These are phyloP conservation scores for Empidonax traillii DNA, from an alignment of 2,113 vertebrate genomes.

Conservation along the genomic window DNA sequence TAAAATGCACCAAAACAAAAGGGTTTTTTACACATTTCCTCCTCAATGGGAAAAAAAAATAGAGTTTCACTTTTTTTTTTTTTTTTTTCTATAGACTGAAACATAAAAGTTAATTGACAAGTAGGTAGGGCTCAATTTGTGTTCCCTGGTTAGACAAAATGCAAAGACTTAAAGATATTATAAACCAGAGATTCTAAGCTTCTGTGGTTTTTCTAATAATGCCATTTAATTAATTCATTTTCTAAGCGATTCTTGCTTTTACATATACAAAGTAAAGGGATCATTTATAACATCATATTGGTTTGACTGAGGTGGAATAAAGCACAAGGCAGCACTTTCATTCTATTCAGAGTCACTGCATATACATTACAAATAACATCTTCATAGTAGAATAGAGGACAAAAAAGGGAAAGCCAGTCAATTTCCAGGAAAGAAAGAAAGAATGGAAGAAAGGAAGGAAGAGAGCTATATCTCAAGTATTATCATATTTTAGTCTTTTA, in stretches of 20 bases:
- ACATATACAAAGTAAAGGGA: neutral
- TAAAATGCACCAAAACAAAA: neutral
- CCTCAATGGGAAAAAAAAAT: neutral
- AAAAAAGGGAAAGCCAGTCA: fast-evolving
- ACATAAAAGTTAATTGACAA: neutral
- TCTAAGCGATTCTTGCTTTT: neutral
- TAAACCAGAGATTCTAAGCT: neutral
- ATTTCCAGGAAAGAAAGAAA: neutral
- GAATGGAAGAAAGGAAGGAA: neutral
- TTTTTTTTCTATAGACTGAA: neutral
- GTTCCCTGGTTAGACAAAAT: neutral
- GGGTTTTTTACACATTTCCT: neutral
- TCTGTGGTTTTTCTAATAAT: neutral
- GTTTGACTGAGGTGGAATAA: neutral
- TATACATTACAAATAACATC: neutral
- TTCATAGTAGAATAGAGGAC: neutral
- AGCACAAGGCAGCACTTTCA: neutral
- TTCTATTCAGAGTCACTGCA: neutral
- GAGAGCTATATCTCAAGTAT: neutral
- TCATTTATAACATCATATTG: fast-evolving
- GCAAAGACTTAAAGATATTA: neutral
- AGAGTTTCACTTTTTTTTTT: neutral
- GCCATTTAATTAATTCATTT: neutral
- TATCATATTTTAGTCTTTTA: neutral
- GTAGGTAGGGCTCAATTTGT: neutral